Evolutionary conservation across 2,797 vertebrate genomes (phyloP).

Genomic region (Microcaecilia unicolor): DNA sequence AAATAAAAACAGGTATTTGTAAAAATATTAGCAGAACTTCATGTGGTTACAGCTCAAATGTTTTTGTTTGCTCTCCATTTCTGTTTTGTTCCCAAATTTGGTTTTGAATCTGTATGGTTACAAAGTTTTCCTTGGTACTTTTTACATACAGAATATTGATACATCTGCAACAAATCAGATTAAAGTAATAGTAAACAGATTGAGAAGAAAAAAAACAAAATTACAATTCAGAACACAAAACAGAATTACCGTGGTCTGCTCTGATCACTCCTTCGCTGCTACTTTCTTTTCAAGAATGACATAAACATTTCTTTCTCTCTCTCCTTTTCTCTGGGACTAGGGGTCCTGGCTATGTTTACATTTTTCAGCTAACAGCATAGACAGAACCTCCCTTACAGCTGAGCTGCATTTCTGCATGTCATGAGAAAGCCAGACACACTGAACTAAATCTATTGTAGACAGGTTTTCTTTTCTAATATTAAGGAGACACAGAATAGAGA

Average conservation of each 20-base stretch:
- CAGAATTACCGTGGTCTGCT: not conserved
- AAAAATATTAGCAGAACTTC: not conserved
- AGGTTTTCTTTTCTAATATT: not conserved
- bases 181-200: not conserved
- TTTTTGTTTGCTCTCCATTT: not conserved
- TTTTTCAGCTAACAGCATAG: not conserved
- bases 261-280: no score
- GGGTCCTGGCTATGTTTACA: not conserved
- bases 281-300: constrained; percentile 17
- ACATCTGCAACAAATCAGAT: no score
- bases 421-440: not conserved
- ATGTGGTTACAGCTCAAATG: not conserved
- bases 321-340: not conserved
- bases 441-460: not conserved
- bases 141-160: not conserved
- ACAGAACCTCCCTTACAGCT: not conserved
- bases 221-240: not conserved
- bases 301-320: not conserved
- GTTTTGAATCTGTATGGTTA: not conserved
- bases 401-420: accelerated
- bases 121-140: not conserved
- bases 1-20: not conserved
- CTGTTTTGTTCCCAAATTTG: not conserved
- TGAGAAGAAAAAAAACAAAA: not conserved
- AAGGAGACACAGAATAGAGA: not conserved